Evolutionary conservation across 2,888 invertebrate genomes (phyloP).

Genomic region (Abscondita cerata): DNA sequence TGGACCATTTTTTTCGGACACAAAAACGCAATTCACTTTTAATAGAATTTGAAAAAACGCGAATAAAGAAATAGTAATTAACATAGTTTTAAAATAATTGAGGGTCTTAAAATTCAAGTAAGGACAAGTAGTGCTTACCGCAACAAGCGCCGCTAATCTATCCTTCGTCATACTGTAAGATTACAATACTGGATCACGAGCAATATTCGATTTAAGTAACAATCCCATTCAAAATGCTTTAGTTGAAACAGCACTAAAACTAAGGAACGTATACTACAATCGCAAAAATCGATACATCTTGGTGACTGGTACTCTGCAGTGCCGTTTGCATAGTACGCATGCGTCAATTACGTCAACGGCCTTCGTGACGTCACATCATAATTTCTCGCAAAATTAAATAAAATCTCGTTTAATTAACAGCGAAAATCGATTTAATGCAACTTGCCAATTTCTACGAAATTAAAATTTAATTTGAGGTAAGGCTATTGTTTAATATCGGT

Average conservation of each 20-base stretch:
- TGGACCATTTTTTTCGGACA: not conserved
- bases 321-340: constrained; percentile 62
- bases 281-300: constrained; percentile 82
- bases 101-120: not conserved
- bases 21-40: not conserved
- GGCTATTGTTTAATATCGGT: not conserved
- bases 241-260: constrained; percentile 75
- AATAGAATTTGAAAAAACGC: not conserved
- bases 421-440: constrained; percentile 20
- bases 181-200: constrained; percentile 69
- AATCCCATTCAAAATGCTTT: constrained; percentile 81
- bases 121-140: constrained; percentile 68
- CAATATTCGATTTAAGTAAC: constrained; percentile 72
- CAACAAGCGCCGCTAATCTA: constrained; percentile 95
- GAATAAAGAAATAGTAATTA: not conserved
- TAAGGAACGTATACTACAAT: constrained; percentile 76
- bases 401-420: constrained; percentile 33
- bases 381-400: constrained; percentile 36
- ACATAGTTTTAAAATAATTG: no score
- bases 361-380: constrained; percentile 52
- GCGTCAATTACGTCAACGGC: constrained; percentile 58
- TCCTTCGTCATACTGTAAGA: constrained; percentile 84
- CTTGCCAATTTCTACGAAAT: not conserved
- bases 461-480: not conserved
- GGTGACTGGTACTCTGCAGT: constrained; percentile 70